Percentiles rank a stretch among this genome's conserved stretches.
Evolutionary conservation across 2,113 vertebrate species (phyloP).

Genomic region (Xiphophorus maculatus): DNA sequence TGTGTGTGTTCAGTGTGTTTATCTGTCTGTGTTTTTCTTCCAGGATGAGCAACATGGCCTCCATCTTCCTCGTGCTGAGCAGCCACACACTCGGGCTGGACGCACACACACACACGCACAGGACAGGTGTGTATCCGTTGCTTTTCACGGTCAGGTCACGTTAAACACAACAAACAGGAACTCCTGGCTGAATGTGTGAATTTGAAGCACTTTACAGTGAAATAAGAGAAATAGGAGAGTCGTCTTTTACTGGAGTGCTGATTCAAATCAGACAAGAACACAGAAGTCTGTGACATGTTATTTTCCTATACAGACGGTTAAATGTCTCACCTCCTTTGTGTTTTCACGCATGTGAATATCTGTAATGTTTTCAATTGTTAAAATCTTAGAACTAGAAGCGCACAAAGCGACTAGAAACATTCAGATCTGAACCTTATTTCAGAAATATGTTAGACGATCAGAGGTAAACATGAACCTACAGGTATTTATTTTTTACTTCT

Average conservation of each 20-base stretch:
- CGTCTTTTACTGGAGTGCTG: not conserved
- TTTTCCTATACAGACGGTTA: not conserved
- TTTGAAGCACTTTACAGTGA: not conserved
- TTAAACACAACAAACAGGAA: not conserved
- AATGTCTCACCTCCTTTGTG: not conserved
- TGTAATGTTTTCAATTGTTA: not conserved
- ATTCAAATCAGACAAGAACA: not conserved
- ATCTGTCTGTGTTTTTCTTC: not conserved
- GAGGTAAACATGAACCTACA: too few species aligned
- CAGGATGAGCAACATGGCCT: constrained; percentile 22
- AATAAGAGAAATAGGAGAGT: not conserved
- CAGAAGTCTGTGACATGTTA: not conserved
- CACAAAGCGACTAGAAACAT: not conserved
- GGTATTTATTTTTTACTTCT: not conserved
- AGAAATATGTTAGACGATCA: too few species aligned
- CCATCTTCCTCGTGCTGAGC: not conserved
- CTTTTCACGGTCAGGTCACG: not conserved
- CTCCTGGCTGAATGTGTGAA: not conserved
- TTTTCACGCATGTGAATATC: not conserved
- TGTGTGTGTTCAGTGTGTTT: too few species aligned
- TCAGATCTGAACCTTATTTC: not conserved
- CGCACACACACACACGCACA: not conserved
- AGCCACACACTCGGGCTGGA: constrained; percentile 4
- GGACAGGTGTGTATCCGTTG: constrained; percentile 13
- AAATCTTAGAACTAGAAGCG: not conserved